Evolutionary conservation across 1,140 invertebrate species (phyloP).

Genomic region (Magallana gigas): DNA sequence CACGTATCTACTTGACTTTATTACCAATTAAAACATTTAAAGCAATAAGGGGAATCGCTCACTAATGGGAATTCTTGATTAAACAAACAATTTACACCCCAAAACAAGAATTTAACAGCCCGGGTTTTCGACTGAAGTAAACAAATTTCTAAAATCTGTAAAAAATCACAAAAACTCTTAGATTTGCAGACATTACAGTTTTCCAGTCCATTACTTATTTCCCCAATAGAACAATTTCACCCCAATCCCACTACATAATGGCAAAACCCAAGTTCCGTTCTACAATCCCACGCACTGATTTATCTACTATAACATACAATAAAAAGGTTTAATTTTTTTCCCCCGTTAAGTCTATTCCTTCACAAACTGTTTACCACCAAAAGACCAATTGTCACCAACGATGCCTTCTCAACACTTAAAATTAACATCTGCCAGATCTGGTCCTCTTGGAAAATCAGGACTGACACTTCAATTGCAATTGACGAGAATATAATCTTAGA

Average conservation of each 20-base stretch:
- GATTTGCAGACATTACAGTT: conserved; percentile 1
- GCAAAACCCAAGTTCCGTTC: not conserved
- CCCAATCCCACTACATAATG: not conserved
- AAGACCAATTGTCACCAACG: too few species aligned
- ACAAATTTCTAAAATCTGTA: conserved; percentile 1
- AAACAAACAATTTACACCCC: conserved; percentile 30
- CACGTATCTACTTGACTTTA: conserved; percentile 11
- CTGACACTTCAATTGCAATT: too few species aligned
- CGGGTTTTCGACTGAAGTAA: not conserved
- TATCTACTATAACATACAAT: too few species aligned
- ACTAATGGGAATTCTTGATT: conserved; percentile 30
- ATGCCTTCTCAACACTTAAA: too few species aligned
- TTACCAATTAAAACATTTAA: conserved; percentile 29
- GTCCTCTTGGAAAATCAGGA: too few species aligned
- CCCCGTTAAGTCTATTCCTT: too few species aligned
- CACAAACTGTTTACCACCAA: too few species aligned
- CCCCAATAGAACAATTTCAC: not conserved
- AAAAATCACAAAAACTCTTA: not conserved
- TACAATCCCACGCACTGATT: not conserved
- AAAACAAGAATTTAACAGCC: not conserved
- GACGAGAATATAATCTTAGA: too few species aligned
- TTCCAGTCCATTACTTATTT: conserved; percentile 19
- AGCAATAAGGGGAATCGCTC: not conserved
- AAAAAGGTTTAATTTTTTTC: too few species aligned
- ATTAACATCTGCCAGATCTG: too few species aligned